Conservation (phyloP, 2,888 invertebrate genomes). For the Oxyscelio sp. region DNA sequence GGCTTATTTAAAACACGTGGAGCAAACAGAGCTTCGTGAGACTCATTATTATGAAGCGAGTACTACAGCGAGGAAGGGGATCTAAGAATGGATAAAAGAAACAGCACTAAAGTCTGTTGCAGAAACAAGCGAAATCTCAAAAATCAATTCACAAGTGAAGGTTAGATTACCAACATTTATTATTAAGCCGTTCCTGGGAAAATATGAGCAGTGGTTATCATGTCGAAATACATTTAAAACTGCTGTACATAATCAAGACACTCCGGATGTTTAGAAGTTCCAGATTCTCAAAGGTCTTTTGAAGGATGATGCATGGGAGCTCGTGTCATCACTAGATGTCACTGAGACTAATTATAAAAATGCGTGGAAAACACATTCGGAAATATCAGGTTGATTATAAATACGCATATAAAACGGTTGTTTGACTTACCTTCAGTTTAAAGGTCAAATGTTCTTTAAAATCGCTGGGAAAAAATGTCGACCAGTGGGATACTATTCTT, state of each 20-base stretch:
- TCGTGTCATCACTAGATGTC: slow-evolving; percentile 5
- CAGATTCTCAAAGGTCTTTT: slow-evolving; percentile 17
- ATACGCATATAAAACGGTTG: slow-evolving; percentile 29
- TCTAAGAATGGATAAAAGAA: neutral
- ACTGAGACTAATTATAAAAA: slow-evolving; percentile 8
- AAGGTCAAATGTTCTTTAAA: slow-evolving; percentile 13
- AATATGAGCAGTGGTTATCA: slow-evolving; percentile 30
- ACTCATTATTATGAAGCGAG: slow-evolving; percentile 2
- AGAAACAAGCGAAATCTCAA: neutral
- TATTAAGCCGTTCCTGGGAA: neutral
- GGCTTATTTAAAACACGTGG: neutral
- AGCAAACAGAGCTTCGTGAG: neutral
- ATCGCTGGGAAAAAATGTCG: neutral
- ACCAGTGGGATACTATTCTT: slow-evolving; percentile 19
- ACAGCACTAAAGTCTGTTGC: neutral
- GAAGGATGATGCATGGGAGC: slow-evolving; percentile 9
- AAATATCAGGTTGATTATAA: slow-evolving; percentile 25
- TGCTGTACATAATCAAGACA: slow-evolving; percentile 13
- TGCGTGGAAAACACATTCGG: slow-evolving; percentile 19
- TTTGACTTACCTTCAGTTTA: slow-evolving; percentile 8
- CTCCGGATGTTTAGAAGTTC: slow-evolving; percentile 31
- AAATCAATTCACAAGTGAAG: neutral
- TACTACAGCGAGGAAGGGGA: neutral
- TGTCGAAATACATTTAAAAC: slow-evolving; percentile 10
- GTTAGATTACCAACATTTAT: neutral